Percentiles rank a stretch among this genome's conserved stretches.
These are phyloP conservation scores for Thunnus albacares DNA, from an alignment of 2,797 vertebrate genomes.

Conservation along the genomic window DNA sequence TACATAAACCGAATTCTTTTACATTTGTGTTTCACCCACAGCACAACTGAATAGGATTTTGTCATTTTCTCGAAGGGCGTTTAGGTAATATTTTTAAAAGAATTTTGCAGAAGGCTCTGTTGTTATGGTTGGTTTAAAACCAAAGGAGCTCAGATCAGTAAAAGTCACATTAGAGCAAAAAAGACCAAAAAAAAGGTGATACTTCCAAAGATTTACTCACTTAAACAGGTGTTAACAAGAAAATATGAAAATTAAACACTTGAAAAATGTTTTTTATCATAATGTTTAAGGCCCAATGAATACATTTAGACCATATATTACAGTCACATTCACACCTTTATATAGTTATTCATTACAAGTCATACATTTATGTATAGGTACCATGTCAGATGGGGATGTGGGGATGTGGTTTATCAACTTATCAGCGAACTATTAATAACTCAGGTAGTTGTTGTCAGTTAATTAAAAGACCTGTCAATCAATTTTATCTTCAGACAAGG, in stretches of 20 bases:
- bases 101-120: conserved; percentile 24
- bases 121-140: conserved; percentile 18
- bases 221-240: background rate
- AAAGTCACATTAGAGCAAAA: background rate
- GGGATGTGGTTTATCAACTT: too few relatives aligned
- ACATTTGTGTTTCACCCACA: conserved; percentile 58
- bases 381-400: too few relatives aligned
- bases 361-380: too few relatives aligned
- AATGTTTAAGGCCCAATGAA: too few relatives aligned
- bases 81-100: conserved; percentile 2
- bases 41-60: conserved; percentile 38
- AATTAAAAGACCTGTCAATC: conserved; percentile 2
- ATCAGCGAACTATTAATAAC: too few relatives aligned
- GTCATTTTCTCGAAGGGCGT: conserved; percentile 41
- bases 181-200: background rate
- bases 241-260: too few relatives aligned
- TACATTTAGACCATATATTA: too few relatives aligned
- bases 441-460: background rate
- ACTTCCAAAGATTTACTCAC: background rate
- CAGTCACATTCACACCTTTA: too few relatives aligned
- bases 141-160: background rate
- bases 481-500: too few relatives aligned
- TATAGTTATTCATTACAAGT: too few relatives aligned
- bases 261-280: too few relatives aligned
- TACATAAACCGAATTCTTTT: conserved; percentile 74